Conservation (phyloP, 2,113 vertebrate species). For the Cranoglanis bouderius region DNA sequence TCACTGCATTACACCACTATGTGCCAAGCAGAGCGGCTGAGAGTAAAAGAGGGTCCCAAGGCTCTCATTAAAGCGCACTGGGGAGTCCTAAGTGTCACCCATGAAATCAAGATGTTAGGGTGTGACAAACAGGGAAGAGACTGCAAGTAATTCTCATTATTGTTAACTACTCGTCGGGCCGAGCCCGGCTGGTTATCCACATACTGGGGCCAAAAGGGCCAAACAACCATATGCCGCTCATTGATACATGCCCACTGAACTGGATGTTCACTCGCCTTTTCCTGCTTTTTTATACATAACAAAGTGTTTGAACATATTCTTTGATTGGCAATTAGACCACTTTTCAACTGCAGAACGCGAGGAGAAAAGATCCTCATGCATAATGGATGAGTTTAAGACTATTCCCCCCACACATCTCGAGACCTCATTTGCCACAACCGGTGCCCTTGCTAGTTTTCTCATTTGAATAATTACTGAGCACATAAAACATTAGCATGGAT, state of each 20-base stretch:
- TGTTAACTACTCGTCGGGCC: constrained; percentile 74
- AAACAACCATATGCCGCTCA: constrained; percentile 34
- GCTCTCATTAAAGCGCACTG: constrained; percentile 73
- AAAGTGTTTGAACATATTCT: constrained; percentile 43
- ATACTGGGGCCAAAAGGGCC: constrained; percentile 35
- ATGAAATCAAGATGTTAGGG: constrained; percentile 85
- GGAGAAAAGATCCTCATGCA: constrained; percentile 48
- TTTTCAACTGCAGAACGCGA: constrained; percentile 34
- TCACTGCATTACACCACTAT: not conserved
- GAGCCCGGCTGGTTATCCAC: constrained; percentile 55
- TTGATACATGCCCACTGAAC: constrained; percentile 39
- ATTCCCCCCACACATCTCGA: constrained; percentile 33
- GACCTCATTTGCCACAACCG: constrained; percentile 48
- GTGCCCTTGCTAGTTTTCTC: constrained; percentile 43
- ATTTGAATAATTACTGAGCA: constrained; percentile 59
- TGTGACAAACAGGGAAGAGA: constrained; percentile 80
- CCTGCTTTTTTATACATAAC: constrained; percentile 9
- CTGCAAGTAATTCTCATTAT: constrained; percentile 79
- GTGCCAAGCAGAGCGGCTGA: constrained; percentile 7
- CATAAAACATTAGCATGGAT: constrained; percentile 46
- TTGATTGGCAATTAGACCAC: constrained; percentile 50
- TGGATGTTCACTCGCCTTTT: constrained; percentile 33
- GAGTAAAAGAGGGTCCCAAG: constrained; percentile 60
- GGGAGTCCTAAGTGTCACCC: constrained; percentile 82
- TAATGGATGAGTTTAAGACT: constrained; percentile 48